Evolutionary conservation across 2,113 vertebrate genomes (phyloP), one percentile per base, ranked within the genome.

Genomic region (Chamaea fasciata): DNA sequence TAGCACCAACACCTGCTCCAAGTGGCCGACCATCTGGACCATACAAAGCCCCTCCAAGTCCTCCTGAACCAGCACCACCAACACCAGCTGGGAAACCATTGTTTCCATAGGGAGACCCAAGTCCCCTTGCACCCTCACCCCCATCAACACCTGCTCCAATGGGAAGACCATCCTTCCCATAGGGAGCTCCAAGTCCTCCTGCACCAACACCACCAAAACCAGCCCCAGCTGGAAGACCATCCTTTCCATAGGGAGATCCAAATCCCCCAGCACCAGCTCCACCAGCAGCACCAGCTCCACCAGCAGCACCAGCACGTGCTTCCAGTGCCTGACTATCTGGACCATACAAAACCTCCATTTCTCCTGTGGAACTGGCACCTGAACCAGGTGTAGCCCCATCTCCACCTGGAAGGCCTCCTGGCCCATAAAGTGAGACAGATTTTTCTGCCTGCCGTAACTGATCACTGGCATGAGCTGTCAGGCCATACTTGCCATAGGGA

Each of bases 181-280:
- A 90, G 0, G 27, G 50, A 42, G 2, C 0, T 17, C 5, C 15
- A 2, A 12, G 0, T 11, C 5, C 31, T 0, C 52, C 46, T 6
- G 20, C 12, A 63, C 13, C 62, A 35, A 11, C 53, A 33, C 8
- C 55, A 30, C 19, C 55, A 10, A 3, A 7, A 11, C 23, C 56
- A 3, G 14, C 49, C 0, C 62, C 65, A 28, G 1, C 3, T 7
- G 15, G 15, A 4, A 44, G 3, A 8, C 7, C 22, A 15, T 70
- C 81, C 13, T 70, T 79, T 10, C 55, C 83, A 31, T 70, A 76
- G 0, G 24, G 56, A 49, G 15, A 5, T 0, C 62, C 67, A n/a
- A 8, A 0, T 12, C 17, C 52, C 0, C 44, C 71, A 9, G 21
- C 15, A 69, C 6, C 52, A 39, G 3, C 10, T 2, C 6, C 27